These are phyloP conservation scores for Apodemia duryi DNA, from an alignment of 2,888 invertebrate genomes.

Conservation along the genomic window DNA sequence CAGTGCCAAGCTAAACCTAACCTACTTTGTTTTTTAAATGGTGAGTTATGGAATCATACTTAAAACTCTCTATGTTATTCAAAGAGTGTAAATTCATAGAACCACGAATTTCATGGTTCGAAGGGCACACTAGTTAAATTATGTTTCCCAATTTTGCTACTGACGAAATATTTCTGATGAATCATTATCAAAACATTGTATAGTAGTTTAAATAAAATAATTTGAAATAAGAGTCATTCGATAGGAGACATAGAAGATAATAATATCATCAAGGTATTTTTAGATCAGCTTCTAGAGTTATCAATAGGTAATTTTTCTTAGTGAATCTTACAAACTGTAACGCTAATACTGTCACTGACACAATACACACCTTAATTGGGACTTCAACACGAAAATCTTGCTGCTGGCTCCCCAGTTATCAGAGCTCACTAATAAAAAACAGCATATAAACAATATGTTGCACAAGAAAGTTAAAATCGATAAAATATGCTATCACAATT, in stretches of 20 bases:
- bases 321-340: slow-evolving; percentile 20
- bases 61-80: slow-evolving; percentile 16
- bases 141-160: slow-evolving; percentile 20
- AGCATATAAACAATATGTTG: slow-evolving; percentile 62
- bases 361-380: slow-evolving; percentile 60
- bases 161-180: slow-evolving; percentile 23
- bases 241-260: slow-evolving; percentile 17
- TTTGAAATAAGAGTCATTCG: slow-evolving; percentile 19
- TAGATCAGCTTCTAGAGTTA: slow-evolving; percentile 30
- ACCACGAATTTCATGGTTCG: slow-evolving; percentile 27
- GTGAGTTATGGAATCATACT: neutral
- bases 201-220: slow-evolving; percentile 19
- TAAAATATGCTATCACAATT: slow-evolving; percentile 56
- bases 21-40: neutral
- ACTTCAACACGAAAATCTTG: slow-evolving; percentile 67
- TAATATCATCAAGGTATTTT: slow-evolving; percentile 30
- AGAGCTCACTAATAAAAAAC: slow-evolving; percentile 64
- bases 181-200: slow-evolving; percentile 28
- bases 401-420: slow-evolving; percentile 54
- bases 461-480: slow-evolving; percentile 67
- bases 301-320: slow-evolving; percentile 23
- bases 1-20: neutral
- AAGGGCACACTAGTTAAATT: slow-evolving; percentile 22
- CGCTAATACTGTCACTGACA: slow-evolving; percentile 14
- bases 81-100: slow-evolving; percentile 23